A percentile compares a stretch with the other conserved stretches of the same genome.
phyloP scores from a whole-genome alignment of 2,113 vertebrate species.

The Halcyon malimbica region DNA sequence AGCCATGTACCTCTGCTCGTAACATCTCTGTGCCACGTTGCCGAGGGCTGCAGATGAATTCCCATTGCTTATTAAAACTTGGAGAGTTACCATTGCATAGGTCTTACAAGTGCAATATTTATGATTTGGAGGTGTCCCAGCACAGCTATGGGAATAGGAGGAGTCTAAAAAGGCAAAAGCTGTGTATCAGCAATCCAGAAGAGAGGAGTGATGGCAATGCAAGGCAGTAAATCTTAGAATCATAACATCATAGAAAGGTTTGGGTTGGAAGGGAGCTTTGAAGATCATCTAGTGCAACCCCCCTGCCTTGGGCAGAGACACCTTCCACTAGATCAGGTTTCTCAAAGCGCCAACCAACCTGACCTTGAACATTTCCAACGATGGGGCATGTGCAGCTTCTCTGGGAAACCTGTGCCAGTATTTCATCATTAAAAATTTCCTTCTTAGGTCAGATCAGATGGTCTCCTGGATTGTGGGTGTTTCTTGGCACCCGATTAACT shows the following conservation, averaged over 20 bases:
- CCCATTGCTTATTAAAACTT: background rate
- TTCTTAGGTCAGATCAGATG: background rate
- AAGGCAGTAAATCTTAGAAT: background rate
- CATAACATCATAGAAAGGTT: background rate
- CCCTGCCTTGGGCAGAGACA: background rate
- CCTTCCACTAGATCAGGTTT: background rate
- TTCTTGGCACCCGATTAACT: background rate
- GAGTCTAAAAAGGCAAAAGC: background rate
- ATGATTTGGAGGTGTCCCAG: background rate
- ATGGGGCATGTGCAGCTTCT: background rate
- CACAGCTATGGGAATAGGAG: slow-evolving; percentile 4
- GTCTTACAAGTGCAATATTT: slow-evolving; percentile 25
- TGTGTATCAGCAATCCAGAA: background rate
- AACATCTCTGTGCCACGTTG: background rate
- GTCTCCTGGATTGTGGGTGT: background rate
- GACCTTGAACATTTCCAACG: background rate
- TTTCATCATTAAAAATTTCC: background rate
- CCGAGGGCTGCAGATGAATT: slow-evolving; percentile 5
- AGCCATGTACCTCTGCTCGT: background rate
- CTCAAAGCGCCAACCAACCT: background rate
- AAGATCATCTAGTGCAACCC: background rate
- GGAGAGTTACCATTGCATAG: background rate
- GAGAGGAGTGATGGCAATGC: background rate
- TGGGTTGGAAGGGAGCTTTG: background rate
- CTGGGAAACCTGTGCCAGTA: background rate